Evolutionary conservation across 1,140 invertebrate genomes (phyloP).

Genomic region (Panagrolaimus sp.): DNA sequence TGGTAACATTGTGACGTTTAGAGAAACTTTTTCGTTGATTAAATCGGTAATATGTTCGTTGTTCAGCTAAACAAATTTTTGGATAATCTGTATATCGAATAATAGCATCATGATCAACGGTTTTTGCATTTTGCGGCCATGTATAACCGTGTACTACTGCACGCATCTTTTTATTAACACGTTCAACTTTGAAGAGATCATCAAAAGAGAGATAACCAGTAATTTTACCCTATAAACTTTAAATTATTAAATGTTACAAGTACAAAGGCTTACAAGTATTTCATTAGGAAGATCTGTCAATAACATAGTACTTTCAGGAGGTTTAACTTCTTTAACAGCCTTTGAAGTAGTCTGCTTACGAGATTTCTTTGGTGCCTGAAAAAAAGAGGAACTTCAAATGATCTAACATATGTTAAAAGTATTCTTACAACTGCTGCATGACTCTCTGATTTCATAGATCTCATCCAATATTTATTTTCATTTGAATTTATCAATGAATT

Average conservation of each 20-base stretch:
- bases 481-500: no score
- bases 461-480: no score
- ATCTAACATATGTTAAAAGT: no score
- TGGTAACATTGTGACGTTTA: no score
- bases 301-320: no score
- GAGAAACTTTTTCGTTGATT: background rate
- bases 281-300: background rate
- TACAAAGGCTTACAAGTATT: background rate
- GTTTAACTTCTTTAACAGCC: no score
- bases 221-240: background rate
- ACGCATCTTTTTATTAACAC: background rate
- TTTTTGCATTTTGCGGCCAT: background rate
- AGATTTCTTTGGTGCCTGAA: no score
- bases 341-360: no score
- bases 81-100: background rate
- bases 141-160: background rate
- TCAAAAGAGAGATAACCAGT: background rate
- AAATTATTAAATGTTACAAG: background rate
- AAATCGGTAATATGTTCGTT: background rate
- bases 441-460: no score
- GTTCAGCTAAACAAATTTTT: background rate
- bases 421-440: no score
- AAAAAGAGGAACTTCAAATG: no score
- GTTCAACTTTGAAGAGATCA: background rate
- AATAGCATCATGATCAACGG: background rate